These are phyloP conservation scores for Mesitornis unicolor DNA, from an alignment of 2,113 vertebrate species.

Conservation along the genomic window DNA sequence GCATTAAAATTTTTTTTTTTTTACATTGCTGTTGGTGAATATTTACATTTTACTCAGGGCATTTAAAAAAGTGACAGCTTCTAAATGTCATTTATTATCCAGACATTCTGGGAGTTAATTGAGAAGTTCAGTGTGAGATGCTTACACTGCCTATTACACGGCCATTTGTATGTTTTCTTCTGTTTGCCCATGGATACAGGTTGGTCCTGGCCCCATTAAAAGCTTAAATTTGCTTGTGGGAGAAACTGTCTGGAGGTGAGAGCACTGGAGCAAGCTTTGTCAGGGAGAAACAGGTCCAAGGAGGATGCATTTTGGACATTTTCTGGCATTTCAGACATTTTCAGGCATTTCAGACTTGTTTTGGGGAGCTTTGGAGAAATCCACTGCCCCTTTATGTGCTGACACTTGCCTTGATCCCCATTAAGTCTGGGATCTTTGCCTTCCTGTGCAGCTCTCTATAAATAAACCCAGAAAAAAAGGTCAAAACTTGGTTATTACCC, in stretches of 20 bases:
- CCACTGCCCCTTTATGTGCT: fast-evolving
- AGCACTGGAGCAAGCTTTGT: not conserved
- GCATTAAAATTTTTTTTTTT: not conserved
- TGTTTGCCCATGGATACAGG: not conserved
- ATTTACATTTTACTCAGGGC: not conserved
- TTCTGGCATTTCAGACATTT: not conserved
- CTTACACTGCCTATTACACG: fast-evolving
- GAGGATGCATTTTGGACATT: too few relatives aligned
- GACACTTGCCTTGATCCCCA: not conserved
- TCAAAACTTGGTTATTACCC: not conserved
- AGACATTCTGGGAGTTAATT: not conserved
- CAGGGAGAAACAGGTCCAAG: not conserved
- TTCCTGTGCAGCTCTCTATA: too few relatives aligned
- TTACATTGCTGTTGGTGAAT: not conserved
- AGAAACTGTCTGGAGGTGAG: not conserved
- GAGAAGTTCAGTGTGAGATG: fast-evolving
- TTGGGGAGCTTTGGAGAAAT: not conserved
- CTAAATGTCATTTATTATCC: not conserved
- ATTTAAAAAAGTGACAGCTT: not conserved
- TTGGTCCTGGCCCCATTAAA: not conserved
- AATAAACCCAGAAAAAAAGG: not conserved
- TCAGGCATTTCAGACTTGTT: not conserved
- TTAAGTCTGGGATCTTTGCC: fast-evolving
- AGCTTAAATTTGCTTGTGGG: not conserved
- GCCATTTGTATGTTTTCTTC: not conserved